These are phyloP conservation scores for Pelochelys cantorii DNA, from an alignment of 2,797 vertebrate species.

Conservation along the genomic window DNA sequence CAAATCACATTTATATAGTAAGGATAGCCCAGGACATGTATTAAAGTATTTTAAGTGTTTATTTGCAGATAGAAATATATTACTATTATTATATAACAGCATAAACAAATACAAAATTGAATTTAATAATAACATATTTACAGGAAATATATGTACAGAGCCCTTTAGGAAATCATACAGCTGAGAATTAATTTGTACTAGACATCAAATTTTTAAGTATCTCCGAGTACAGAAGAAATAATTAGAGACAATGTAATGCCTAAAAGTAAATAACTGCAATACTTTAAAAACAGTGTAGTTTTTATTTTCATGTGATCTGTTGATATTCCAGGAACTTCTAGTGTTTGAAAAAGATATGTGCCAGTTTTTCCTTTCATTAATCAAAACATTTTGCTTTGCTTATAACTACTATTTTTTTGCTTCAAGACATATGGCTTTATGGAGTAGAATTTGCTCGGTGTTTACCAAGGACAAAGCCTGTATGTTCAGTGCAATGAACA, in stretches of 20 bases:
- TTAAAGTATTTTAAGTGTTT: not conserved
- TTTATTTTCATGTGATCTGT: accelerated
- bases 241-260: not conserved
- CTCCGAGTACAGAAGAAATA: not conserved
- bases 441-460: not conserved
- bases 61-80: not conserved
- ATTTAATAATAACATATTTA: not conserved
- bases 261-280: not conserved
- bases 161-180: not conserved
- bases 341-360: not conserved
- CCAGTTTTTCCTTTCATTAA: accelerated
- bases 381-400: not conserved
- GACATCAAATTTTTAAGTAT: not conserved
- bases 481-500: not conserved
- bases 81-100: not conserved
- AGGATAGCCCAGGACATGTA: not conserved
- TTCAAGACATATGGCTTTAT: not conserved
- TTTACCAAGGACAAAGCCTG: not conserved
- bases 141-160: not conserved
- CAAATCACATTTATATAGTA: not conserved
- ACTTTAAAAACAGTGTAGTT: accelerated
- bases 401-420: not conserved
- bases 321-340: accelerated
- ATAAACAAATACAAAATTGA: not conserved
- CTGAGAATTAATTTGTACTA: not conserved